Evolutionary conservation across 2,888 invertebrate species (phyloP), one percentile per base, ranked within the genome.

Genomic region (Sphinx pinastri): DNA sequence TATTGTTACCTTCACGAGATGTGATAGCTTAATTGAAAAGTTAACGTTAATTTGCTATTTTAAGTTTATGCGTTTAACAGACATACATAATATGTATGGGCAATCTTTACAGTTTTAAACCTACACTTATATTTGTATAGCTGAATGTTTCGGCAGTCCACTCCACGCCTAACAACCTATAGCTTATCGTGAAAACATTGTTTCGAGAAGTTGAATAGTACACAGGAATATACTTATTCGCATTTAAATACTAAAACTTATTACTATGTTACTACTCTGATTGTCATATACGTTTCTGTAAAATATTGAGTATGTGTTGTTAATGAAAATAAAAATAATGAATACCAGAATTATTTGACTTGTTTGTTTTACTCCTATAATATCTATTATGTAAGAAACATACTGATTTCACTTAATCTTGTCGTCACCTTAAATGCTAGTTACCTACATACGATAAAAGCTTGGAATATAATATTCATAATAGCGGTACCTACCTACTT

Each of bases 271-370:
- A 93, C 84, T 91, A 92, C 85, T 92, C 92, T 93, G 92, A 93
- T 91, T 93, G 91, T 94, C 93, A 91, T 91, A 93, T 92, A 94
- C 89, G 93, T 94, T 94, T 94, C 94, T 94, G 94, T 94, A 94
- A 94, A 90, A 92, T 94, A 94, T 93, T 92, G 93, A 94, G 90
- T 94, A 94, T 94, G 94, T 94, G 94, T 94, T 94, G 94, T 94
- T 94, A 92, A 94, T 94, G 90, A 94, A 91, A 94, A 94, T 93
- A 92, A 94, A 94, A 93, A 88, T 91, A 93, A 93, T 92, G 91
- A 93, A 93, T 93, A 91, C 87, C 82, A 88, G 90, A 80, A 89
- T 86, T 86, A 86, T 81, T 75, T 81, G 71, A 70, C 25, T 67
- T 58, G 45, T 81, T 84, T 73, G 74, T 80, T 84, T 78, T 73